Evolutionary conservation across 1,140 invertebrate species (phyloP), one percentile per base, ranked within the genome.

Genomic region (Plectus sambesii): DNA sequence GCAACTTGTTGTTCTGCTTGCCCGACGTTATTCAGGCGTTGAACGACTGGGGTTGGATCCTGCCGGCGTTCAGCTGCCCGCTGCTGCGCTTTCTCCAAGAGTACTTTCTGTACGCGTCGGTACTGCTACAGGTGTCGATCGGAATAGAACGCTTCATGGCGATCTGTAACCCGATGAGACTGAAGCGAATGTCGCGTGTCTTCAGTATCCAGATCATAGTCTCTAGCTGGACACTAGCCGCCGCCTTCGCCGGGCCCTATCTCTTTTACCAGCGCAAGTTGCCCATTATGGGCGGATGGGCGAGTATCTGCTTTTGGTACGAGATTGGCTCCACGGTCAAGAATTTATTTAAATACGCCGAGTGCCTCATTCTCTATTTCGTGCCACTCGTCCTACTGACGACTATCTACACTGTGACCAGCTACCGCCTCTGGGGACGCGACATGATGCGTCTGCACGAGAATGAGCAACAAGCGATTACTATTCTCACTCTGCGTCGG

Each of bases 61-160:
- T 58, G 0, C 56, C 56, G 4, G 19, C 5, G 12, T 23, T 57
- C 24, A 27, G 45, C 9, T 58, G 56, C 33, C 56, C 40, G 9
- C 17, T 53, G 1, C 20, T 58, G 9, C 55, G 56, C n/a, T 58
- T 56, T 25, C 38, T 58, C 24, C 55, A 56, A 23, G 53, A 56
- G 24, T 56, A 56, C 35, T 56, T 56, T 26, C 55, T 56, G 6
- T 56, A 56, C 29, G 43, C 55, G 27, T 52, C 49, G 30, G 55
- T 56, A 26, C 47, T 56, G 1, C 47, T 56, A 24, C 55, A 56
- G 53, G 54, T 56, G 53, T 51, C 53, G 4, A 56, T 56, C n/a
- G 53, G 53, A 42, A 55, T 56, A 20, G 53, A 56, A 25, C 12
- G 53, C 8, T 56, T 56, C 29, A 12, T 56, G 44, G 53, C 53